Conservation (phyloP, 2,888 invertebrate genomes). For the Lapara coniferarum region DNA sequence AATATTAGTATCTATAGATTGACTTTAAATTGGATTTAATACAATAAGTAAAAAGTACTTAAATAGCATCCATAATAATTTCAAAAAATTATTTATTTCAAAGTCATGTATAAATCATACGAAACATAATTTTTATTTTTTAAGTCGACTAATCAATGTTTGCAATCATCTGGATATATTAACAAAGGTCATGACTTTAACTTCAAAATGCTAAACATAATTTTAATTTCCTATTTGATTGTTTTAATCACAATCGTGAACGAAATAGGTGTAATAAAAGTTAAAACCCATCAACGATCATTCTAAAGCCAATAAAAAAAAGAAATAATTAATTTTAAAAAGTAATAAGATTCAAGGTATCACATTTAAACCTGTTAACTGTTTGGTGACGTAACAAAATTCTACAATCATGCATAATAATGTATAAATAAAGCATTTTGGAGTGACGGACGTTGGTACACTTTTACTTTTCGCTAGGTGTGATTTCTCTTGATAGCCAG, state of each 20-base stretch:
- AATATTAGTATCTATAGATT: too few relatives aligned
- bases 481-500: conserved; percentile 63
- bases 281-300: conserved; percentile 33
- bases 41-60: too few relatives aligned
- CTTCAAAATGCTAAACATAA: background rate
- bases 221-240: background rate
- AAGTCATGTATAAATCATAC: too few relatives aligned
- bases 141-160: background rate
- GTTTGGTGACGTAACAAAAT: conserved; percentile 35
- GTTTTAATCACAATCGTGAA: conserved; percentile 7
- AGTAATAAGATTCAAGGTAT: conserved; percentile 34
- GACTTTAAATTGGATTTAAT: too few relatives aligned
- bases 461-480: conserved; percentile 69
- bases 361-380: conserved; percentile 31
- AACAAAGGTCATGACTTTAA: background rate
- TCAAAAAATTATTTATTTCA: too few relatives aligned
- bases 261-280: conserved; percentile 17
- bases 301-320: conserved; percentile 3
- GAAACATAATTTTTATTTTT: too few relatives aligned
- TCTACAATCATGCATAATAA: conserved; percentile 37
- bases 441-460: conserved; percentile 41
- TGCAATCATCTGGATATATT: background rate
- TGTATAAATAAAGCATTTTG: conserved; percentile 42
- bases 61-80: too few relatives aligned
- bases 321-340: conserved; percentile 22